Conservation (phyloP, 1,140 invertebrate genomes). For the Pygmarrhopalites habei region DNA sequence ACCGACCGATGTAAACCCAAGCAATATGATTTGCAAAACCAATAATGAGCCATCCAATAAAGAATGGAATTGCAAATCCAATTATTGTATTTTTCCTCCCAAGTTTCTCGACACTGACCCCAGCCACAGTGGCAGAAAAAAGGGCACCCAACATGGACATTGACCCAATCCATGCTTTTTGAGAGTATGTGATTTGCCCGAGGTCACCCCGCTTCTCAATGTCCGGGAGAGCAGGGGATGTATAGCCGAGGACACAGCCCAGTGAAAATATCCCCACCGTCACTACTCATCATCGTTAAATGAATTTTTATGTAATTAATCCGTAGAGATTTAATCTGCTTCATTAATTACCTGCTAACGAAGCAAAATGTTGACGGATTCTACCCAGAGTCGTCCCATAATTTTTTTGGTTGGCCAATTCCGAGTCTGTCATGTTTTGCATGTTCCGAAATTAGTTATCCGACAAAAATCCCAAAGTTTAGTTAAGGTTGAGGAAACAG, state of each 20-base stretch:
- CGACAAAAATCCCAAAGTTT: no score
- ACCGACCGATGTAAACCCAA: constrained; percentile 13
- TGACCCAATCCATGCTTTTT: constrained; percentile 65
- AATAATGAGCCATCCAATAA: constrained; percentile 14
- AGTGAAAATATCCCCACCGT: constrained; percentile 51
- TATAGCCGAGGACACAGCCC: constrained; percentile 63
- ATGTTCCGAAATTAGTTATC: no score
- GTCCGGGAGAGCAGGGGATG: constrained; percentile 62
- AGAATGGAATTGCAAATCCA: constrained; percentile 7
- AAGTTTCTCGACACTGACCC: constrained; percentile 43
- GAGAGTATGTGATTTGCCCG: constrained; percentile 44
- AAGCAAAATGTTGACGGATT: constrained; percentile 5
- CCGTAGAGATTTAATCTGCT: background rate
- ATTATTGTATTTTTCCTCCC: constrained; percentile 48
- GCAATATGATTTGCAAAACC: background rate
- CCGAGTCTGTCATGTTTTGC: no score
- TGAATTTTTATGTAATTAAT: background rate
- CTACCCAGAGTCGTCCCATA: background rate
- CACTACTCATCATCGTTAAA: constrained; percentile 41
- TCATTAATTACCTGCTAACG: background rate
- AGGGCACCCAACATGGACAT: constrained; percentile 30
- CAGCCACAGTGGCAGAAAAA: constrained; percentile 35
- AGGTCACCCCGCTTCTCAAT: constrained; percentile 50
- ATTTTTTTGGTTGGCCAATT: no score
- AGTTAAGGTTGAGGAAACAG: no score